Base-by-base conservation (phyloP, 1,140 invertebrate species). In the Phymastichus coffea region DNA sequence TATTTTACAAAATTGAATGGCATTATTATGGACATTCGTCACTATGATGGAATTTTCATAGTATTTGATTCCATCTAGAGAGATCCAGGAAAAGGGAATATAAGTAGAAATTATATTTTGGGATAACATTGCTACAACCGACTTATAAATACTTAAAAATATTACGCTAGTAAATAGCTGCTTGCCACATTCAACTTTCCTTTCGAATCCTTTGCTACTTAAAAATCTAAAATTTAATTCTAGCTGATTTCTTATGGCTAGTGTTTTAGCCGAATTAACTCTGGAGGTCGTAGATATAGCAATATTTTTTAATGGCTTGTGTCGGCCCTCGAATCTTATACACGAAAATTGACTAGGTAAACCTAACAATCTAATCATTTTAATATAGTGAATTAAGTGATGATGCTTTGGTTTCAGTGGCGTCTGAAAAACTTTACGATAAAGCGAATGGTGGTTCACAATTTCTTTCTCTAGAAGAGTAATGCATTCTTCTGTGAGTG, bases 161-260 rank as follows among this genome's bases (percentile, higher is more conserved):
- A 8, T 6, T 10, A 46, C 25, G 17, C n/a, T 28, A 8, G 8
- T 6, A 14, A 2, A 8, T 3, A 46, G 3, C 4, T 25, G 4
- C 26, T 46, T 46, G 25, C 43, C 22, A 46, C 14, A 46, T 46
- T 46, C 22, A 17, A 46, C 7, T 46, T 15, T 25, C 26, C 26
- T 10, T 3, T 20, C 9, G 17, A 49, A 49, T 4, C 47, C 47
- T 33, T 55, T 40, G 33, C 60, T 54, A 14, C 41, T 52, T 19
- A 65, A 53, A 43, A 68, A 61, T 57, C 44, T 19, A 38, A 59
- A 53, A 52, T 61, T 61, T 20, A 70, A 40, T 49, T 52, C 43
- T 9, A 70, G 33, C 49, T 70, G 68, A 47, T 70, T 60, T 54
- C 43, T 67, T n/a, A 62, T 47, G 23, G 63, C 60, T 44, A 67